Conservation (phyloP, 1,140 invertebrate genomes). For the Thrips palmi region DNA sequence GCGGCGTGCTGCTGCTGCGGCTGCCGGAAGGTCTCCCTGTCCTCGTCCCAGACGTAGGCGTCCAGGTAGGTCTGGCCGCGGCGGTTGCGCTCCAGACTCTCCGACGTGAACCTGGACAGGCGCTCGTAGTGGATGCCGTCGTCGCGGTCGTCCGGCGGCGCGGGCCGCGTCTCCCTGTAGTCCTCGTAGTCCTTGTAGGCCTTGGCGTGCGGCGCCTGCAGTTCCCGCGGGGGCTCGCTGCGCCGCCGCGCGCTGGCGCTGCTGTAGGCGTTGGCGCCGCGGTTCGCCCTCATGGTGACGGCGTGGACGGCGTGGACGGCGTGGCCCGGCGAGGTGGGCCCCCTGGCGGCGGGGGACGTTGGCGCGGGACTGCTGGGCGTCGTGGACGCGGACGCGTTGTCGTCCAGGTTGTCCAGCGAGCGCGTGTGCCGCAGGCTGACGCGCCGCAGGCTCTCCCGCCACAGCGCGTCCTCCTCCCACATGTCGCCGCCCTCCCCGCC, state of each 20-base stretch:
- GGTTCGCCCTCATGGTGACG: constrained; percentile 5
- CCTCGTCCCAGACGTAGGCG: constrained; percentile 28
- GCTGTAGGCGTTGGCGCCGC: constrained; percentile 5
- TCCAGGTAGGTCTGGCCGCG: constrained; percentile 20
- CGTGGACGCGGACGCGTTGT: no score
- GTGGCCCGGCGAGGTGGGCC: no score
- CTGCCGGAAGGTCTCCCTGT: constrained; percentile 20
- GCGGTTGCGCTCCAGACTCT: constrained; percentile 17
- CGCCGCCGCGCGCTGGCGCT: constrained; percentile 2
- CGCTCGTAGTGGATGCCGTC: constrained; percentile 22
- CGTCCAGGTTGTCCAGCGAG: constrained; percentile 59
- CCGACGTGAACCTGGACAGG: constrained; percentile 20
- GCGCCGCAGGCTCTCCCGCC: constrained; percentile 56
- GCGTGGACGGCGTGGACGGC: no score
- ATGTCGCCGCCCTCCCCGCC: constrained; percentile 37
- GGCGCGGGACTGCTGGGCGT: no score
- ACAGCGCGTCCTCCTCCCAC: constrained; percentile 66
- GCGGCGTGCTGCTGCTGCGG: background rate
- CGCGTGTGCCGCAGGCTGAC: constrained; percentile 61
- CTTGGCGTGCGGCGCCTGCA: background rate
- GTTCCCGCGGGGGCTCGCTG: background rate
- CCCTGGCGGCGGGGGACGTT: background rate
- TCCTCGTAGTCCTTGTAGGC: constrained; percentile 13
- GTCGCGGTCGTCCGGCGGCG: constrained; percentile 12
- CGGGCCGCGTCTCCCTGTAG: constrained; percentile 8